Evolutionary conservation across 2,113 vertebrate species (phyloP).

Genomic region (Zosterops lateralis): DNA sequence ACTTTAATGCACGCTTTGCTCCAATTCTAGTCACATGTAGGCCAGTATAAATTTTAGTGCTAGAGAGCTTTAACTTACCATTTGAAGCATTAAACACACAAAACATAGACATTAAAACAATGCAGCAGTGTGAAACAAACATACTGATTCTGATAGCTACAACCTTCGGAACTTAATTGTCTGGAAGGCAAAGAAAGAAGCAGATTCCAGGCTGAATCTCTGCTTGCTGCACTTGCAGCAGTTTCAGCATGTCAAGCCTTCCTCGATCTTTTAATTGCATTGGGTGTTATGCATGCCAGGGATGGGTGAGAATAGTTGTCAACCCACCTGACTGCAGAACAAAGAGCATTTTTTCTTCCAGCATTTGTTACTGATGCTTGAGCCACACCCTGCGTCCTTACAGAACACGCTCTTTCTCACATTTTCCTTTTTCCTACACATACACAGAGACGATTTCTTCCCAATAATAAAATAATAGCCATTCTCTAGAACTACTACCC

Average conservation of each 20-base stretch:
- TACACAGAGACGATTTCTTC: background rate
- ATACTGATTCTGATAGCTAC: background rate
- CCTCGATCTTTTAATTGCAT: background rate
- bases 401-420: background rate
- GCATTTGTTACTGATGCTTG: conserved; percentile 17
- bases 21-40: background rate
- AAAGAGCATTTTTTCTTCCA: conserved; percentile 51
- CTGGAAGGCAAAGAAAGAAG: background rate
- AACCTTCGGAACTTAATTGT: background rate
- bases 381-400: conserved; percentile 29
- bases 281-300: conserved; percentile 12
- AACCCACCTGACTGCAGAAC: conserved; percentile 36
- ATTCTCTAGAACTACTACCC: background rate
- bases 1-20: background rate
- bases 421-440: background rate
- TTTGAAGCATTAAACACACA: background rate
- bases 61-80: background rate
- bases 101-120: background rate
- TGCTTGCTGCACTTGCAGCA: background rate
- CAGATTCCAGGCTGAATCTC: background rate
- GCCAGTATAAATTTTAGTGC: background rate
- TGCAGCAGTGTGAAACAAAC: background rate
- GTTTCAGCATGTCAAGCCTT: background rate
- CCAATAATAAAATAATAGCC: background rate
- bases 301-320: conserved; percentile 38